Evolutionary conservation across 2,113 vertebrate species (phyloP).

Genomic region (Esox niger): DNA sequence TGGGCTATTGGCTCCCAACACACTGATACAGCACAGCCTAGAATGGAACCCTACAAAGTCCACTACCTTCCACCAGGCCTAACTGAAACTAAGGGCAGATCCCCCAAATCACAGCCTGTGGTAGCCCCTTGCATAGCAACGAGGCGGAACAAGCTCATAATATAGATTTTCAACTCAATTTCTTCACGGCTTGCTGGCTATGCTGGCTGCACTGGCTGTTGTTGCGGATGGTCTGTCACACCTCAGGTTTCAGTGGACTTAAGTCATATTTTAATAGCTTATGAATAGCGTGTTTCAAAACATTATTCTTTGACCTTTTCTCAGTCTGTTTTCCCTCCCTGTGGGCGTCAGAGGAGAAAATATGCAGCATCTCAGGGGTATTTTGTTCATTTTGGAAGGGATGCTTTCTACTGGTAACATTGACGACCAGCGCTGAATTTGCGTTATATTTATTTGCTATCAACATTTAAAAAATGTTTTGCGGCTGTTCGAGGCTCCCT

Average conservation of each 20-base stretch:
- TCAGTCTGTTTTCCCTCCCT: background rate
- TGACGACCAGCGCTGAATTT: no score
- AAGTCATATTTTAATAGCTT: background rate
- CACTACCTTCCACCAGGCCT: no score
- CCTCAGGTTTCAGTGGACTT: background rate
- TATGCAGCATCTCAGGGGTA: no score
- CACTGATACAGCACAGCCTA: background rate
- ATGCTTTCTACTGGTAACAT: no score
- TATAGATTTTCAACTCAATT: background rate
- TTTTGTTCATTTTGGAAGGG: no score
- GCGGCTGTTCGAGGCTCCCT: no score
- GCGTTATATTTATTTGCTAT: no score
- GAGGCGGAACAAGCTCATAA: constrained; percentile 1
- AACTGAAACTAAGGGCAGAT: background rate
- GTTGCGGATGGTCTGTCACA: constrained; percentile 4
- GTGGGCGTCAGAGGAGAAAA: background rate
- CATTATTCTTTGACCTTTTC: constrained; percentile 5
- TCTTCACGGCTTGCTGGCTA: background rate
- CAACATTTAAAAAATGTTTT: no score
- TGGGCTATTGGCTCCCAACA: constrained; percentile 2
- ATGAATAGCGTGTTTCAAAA: constrained; percentile 1
- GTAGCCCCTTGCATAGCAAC: constrained; percentile 4
- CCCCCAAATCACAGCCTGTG: background rate
- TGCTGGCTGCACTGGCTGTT: background rate
- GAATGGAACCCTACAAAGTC: no score